Evolutionary conservation across 2,113 vertebrate species (phyloP).

Genomic region (Calidris pygmaea): DNA sequence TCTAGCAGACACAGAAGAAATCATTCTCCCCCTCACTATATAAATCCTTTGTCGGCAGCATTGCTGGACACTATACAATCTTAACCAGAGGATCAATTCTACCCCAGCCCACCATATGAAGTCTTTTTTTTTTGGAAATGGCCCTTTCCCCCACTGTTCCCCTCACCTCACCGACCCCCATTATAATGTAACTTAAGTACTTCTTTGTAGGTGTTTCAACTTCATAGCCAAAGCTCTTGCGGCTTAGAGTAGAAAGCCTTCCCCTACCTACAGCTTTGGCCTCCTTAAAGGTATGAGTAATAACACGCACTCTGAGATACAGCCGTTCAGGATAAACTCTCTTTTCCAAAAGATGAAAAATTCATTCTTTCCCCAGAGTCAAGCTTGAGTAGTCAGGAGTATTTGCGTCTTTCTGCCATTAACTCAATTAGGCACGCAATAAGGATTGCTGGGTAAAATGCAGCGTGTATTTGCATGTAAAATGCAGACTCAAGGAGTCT

Average conservation of each 20-base stretch:
- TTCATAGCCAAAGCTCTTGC: background rate
- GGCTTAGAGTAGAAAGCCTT: background rate
- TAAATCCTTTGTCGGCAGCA: background rate
- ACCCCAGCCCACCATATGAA: background rate
- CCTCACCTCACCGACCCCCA: background rate
- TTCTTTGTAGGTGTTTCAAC: background rate
- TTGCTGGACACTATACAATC: background rate
- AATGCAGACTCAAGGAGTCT: slow-evolving; percentile 20
- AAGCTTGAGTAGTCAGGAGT: background rate
- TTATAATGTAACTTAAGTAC: background rate
- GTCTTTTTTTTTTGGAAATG: background rate
- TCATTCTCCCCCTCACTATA: background rate
- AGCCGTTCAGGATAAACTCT: background rate
- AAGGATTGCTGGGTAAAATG: slow-evolving; percentile 3
- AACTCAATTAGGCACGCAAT: background rate
- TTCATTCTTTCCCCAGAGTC: background rate
- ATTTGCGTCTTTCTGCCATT: background rate
- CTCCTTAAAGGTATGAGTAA: background rate
- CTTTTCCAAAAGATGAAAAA: background rate
- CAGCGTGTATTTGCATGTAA: background rate
- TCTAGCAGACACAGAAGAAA: background rate
- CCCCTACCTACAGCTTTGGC: background rate
- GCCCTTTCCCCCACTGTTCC: background rate
- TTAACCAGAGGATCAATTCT: background rate
- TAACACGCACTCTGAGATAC: background rate